A percentile compares a stretch with the other conserved stretches of the same genome.
Conservation (phyloP, 2,888 invertebrate species). For the Amiota mariae region DNA sequence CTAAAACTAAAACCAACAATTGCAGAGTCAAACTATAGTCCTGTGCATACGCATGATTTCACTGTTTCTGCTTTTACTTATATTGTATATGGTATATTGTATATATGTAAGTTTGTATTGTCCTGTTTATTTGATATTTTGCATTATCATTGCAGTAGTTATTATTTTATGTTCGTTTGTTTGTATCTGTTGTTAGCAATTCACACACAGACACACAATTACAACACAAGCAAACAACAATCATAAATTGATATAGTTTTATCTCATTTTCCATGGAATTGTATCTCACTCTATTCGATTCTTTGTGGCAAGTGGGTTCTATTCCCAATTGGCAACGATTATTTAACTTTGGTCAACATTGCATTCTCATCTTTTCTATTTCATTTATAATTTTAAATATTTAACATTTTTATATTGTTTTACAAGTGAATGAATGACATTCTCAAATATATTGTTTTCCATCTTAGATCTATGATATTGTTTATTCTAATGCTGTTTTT, state of each 20-base stretch:
- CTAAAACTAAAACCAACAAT: background rate
- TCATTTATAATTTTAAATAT: constrained; percentile 2
- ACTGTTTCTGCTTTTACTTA: too few species aligned
- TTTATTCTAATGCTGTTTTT: too few species aligned
- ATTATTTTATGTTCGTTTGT: background rate
- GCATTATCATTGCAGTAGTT: background rate
- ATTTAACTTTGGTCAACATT: constrained; percentile 7
- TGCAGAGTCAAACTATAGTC: background rate
- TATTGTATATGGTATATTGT: background rate
- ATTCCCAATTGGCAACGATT: constrained; percentile 7
- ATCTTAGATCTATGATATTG: too few species aligned
- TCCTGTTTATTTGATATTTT: background rate
- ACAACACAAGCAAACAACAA: background rate
- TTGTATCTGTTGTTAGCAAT: too few species aligned
- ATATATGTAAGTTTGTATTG: background rate
- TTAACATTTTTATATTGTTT: background rate
- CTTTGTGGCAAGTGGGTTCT: background rate
- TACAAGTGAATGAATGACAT: too few species aligned
- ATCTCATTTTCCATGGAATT: background rate
- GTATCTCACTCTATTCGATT: constrained; percentile 15
- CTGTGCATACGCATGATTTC: too few species aligned
- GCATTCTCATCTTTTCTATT: background rate
- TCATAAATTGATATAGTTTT: too few species aligned
- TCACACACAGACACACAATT: background rate
- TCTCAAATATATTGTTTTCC: too few species aligned